Conservation (phyloP, 2,797 vertebrate genomes). For the Columba guinea region DNA sequence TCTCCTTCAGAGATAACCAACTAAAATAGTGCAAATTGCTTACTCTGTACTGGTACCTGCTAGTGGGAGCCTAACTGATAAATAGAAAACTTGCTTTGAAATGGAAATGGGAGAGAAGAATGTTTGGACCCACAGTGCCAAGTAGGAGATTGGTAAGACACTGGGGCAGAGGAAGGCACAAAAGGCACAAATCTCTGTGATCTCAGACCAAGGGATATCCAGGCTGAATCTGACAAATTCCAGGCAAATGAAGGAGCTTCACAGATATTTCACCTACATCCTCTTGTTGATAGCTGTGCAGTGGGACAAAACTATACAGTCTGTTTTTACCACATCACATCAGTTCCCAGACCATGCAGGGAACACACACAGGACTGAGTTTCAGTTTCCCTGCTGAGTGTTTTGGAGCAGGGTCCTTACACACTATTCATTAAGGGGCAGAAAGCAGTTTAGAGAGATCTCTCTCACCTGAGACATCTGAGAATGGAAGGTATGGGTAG, state of each 20-base stretch:
- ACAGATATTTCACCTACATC: not conserved
- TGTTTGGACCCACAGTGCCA: not conserved
- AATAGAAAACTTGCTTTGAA: not conserved
- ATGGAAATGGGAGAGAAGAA: not conserved
- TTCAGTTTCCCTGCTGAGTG: not conserved
- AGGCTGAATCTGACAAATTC: not conserved
- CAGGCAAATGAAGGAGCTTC: not conserved
- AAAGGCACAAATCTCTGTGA: not conserved
- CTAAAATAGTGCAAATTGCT: not conserved
- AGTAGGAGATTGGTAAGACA: not conserved
- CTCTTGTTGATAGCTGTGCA: not conserved
- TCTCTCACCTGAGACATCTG: not conserved
- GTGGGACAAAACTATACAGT: rapidly evolving
- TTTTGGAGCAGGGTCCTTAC: not conserved
- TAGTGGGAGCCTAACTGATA: not conserved
- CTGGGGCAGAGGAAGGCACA: not conserved
- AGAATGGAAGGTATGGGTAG: not conserved
- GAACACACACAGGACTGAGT: not conserved
- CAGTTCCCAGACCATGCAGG: not conserved
- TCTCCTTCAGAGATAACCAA: not conserved
- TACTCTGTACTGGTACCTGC: not conserved
- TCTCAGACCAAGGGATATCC: not conserved
- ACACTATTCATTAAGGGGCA: not conserved
- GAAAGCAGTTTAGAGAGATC: not conserved
- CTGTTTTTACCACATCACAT: not conserved